A percentile compares a stretch with the other conserved stretches of the same genome.
phyloP scores from a whole-genome alignment of 64 coral and sea anemone species.

The Orbicella faveolata region DNA sequence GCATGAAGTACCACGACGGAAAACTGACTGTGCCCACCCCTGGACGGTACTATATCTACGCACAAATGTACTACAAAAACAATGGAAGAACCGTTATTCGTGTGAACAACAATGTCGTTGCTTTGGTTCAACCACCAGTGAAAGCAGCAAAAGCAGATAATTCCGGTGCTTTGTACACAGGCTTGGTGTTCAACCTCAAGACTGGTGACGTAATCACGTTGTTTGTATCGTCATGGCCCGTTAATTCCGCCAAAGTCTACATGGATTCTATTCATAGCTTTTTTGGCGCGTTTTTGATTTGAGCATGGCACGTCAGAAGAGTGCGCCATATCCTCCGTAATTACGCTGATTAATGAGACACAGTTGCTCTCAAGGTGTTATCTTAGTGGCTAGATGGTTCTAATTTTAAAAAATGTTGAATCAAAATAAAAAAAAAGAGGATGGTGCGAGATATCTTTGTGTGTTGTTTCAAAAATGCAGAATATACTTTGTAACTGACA shows the following conservation, averaged over 20 bases:
- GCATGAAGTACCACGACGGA: too few relatives aligned
- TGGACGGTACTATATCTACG: constrained; percentile 19
- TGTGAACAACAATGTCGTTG: neutral
- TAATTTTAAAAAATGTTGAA: too few relatives aligned
- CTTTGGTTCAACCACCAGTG: neutral
- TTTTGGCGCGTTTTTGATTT: constrained; percentile 13
- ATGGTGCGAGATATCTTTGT: too few relatives aligned
- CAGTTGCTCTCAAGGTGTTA: too few relatives aligned
- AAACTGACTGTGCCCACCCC: neutral
- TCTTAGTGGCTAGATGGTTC: too few relatives aligned
- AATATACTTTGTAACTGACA: too few relatives aligned
- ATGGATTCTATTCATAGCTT: neutral
- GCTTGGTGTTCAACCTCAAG: neutral
- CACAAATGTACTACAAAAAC: neutral
- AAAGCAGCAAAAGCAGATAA: too few relatives aligned
- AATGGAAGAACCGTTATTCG: neutral
- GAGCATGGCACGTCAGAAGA: neutral
- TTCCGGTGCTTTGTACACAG: neutral
- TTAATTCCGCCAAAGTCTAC: neutral
- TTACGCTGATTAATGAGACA: too few relatives aligned
- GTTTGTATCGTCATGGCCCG: neutral
- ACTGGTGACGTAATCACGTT: constrained; percentile 9
- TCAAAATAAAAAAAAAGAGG: too few relatives aligned
- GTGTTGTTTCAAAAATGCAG: too few relatives aligned
- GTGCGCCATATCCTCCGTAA: too few relatives aligned